Percentiles rank a stretch among this genome's conserved stretches.
Evolutionary conservation across 2,888 invertebrate species (phyloP).

Genomic region (Plagodis pulveraria): DNA sequence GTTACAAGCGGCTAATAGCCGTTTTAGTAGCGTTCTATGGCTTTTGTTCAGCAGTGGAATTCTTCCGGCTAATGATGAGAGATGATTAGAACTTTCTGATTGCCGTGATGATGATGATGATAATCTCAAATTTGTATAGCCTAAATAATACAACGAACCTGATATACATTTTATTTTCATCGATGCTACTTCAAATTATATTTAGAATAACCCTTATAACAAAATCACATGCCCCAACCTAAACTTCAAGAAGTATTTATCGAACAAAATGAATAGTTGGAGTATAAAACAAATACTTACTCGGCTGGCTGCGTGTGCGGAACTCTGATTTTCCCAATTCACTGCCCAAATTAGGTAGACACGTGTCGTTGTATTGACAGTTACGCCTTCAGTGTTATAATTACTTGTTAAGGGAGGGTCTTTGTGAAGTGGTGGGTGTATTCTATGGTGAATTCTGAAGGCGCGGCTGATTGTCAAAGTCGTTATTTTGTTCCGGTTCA

Average conservation of each 20-base stretch:
- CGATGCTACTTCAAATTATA: no score
- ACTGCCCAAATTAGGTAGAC: slow-evolving; percentile 37
- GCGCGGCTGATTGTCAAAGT: slow-evolving; percentile 57
- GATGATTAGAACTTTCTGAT: no score
- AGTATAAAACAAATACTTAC: slow-evolving; percentile 43
- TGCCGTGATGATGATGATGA: no score
- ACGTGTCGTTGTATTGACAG: slow-evolving; percentile 35
- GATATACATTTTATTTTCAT: no score
- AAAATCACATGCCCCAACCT: slow-evolving; percentile 3
- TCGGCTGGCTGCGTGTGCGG: slow-evolving; percentile 36
- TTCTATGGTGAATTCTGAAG: slow-evolving; percentile 48
- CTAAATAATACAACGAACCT: no score
- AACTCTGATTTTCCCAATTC: slow-evolving; percentile 28
- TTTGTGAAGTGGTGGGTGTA: slow-evolving; percentile 39
- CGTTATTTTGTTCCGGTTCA: slow-evolving; percentile 66
- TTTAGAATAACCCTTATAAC: not conserved
- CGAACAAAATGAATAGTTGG: slow-evolving; percentile 39
- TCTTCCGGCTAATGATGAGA: no score
- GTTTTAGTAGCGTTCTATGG: no score
- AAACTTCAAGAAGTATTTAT: slow-evolving; percentile 1
- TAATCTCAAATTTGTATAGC: no score
- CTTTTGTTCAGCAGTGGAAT: no score
- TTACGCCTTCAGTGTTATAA: slow-evolving; percentile 35
- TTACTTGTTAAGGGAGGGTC: slow-evolving; percentile 35
- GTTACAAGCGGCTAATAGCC: no score